Evolutionary conservation across 1,140 invertebrate genomes (phyloP).

Genomic region (Stenopsyche tienmushanensis): DNA sequence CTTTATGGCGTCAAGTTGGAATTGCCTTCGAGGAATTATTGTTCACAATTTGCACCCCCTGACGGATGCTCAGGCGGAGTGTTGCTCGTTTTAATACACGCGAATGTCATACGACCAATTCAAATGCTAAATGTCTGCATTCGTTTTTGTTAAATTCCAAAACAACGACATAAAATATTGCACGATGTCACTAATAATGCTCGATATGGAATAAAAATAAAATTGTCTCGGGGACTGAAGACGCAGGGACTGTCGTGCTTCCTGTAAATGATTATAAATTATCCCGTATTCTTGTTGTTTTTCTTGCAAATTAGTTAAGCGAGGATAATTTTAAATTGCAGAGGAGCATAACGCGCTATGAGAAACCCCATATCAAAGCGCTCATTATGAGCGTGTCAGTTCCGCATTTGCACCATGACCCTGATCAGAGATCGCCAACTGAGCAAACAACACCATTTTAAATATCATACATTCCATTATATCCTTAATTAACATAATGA

Average conservation of each 20-base stretch:
- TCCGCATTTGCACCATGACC: not conserved
- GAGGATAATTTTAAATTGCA: conserved; percentile 6
- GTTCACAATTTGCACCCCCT: conserved; percentile 22
- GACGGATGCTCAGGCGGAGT: not conserved
- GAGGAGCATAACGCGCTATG: not conserved
- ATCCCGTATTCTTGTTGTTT: too few relatives aligned
- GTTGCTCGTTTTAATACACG: not conserved
- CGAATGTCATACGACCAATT: not conserved
- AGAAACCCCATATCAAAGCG: not conserved
- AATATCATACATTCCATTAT: not conserved
- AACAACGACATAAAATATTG: too few relatives aligned
- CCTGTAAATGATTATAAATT: too few relatives aligned
- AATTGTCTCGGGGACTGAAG: too few relatives aligned
- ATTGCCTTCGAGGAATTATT: conserved; percentile 33
- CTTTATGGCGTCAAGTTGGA: conserved; percentile 32
- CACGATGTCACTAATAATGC: too few relatives aligned
- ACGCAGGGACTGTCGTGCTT: too few relatives aligned
- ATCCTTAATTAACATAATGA: too few relatives aligned
- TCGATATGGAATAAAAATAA: too few relatives aligned
- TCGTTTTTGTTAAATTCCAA: too few relatives aligned
- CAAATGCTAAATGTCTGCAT: not conserved
- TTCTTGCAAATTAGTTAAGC: conserved; percentile 9
- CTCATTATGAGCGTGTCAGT: not conserved
- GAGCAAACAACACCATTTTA: not conserved
- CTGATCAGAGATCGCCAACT: not conserved